Conservation (phyloP, 2,797 vertebrate species). For the Remorina albescens region DNA sequence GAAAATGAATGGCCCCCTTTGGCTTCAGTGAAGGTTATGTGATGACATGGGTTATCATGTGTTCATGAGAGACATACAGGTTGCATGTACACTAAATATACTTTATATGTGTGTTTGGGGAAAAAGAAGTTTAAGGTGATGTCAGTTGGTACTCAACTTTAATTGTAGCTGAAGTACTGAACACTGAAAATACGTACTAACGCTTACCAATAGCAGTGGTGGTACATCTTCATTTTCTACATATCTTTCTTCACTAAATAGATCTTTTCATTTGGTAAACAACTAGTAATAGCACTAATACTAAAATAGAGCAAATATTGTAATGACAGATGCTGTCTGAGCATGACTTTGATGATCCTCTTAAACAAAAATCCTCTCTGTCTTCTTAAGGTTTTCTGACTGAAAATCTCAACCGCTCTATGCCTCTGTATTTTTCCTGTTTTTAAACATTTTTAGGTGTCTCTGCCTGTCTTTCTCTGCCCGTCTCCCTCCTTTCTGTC, state of each 20-base stretch:
- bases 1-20: constrained; percentile 43
- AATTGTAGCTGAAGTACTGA: constrained; percentile 15
- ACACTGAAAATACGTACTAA: constrained; percentile 43
- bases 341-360: constrained; percentile 70
- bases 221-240: constrained; percentile 19
- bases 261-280: constrained; percentile 40
- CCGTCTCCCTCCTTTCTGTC: constrained; percentile 60
- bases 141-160: constrained; percentile 42
- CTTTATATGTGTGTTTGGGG: constrained; percentile 7
- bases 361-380: constrained; percentile 65
- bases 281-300: constrained; percentile 40
- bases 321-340: constrained; percentile 69
- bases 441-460: constrained; percentile 54
- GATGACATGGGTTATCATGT: constrained; percentile 22
- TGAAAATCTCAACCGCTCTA: constrained; percentile 47
- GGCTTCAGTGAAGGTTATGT: constrained; percentile 28
- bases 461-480: constrained; percentile 52
- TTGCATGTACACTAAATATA: constrained; percentile 10
- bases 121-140: constrained; percentile 5
- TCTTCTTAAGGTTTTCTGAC: constrained; percentile 72
- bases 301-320: constrained; percentile 64
- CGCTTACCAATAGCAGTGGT: constrained; percentile 12
- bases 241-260: constrained; percentile 24
- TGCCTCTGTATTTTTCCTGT: constrained; percentile 49
- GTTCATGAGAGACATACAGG: constrained; percentile 16